These are phyloP conservation scores for Blera fallax DNA, from an alignment of 2,888 invertebrate genomes.

Conservation along the genomic window DNA sequence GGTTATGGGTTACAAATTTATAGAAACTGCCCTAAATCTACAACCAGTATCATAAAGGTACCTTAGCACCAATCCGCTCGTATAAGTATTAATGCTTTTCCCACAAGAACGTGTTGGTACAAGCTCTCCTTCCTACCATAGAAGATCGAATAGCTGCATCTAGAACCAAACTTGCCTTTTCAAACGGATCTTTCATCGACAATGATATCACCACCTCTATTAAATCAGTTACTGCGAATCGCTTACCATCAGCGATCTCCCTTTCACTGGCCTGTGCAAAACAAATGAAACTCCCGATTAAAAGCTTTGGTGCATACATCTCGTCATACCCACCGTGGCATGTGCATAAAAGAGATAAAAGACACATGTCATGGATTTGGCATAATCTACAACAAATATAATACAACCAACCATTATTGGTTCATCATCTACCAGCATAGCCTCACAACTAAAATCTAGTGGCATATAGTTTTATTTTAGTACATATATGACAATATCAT, in stretches of 20 bases:
- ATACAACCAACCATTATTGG: no score
- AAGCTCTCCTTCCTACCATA: conserved; percentile 11
- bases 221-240: not conserved
- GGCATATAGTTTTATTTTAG: no score
- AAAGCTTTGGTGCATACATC: not conserved
- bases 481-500: not conserved
- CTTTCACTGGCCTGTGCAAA: not conserved
- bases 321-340: not conserved
- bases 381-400: not conserved
- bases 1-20: conserved; percentile 34
- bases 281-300: not conserved
- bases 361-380: not conserved
- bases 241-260: not conserved
- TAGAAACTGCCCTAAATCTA: not conserved
- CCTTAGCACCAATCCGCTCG: conserved; percentile 20
- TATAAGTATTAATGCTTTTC: conserved; percentile 36
- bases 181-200: not conserved
- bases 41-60: not conserved
- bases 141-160: not conserved
- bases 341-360: not conserved
- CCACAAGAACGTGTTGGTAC: conserved; percentile 9
- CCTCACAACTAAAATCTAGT: not conserved
- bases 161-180: no score
- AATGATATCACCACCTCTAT: not conserved
- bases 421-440: not conserved